These are phyloP conservation scores for Bombus polaris DNA, from an alignment of 1,140 invertebrate species.

Conservation along the genomic window DNA sequence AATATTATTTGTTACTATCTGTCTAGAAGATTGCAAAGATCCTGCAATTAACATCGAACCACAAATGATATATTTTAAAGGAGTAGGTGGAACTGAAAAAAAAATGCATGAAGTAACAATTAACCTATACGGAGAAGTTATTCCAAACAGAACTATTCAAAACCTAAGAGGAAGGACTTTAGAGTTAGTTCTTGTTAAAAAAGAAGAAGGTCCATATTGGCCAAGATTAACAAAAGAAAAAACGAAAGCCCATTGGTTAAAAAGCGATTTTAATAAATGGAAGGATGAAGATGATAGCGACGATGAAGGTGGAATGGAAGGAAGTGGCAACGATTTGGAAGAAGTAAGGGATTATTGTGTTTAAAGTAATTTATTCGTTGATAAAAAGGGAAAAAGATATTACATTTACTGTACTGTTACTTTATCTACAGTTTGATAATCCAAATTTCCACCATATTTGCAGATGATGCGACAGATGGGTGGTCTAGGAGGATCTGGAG, in stretches of 20 bases:
- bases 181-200: conserved; percentile 85
- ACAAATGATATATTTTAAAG: conserved; percentile 92
- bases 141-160: conserved; percentile 88
- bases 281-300: conserved; percentile 95
- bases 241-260: conserved; percentile 97
- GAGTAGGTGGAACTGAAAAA: conserved; percentile 92
- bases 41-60: conserved; percentile 92
- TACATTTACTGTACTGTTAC: not conserved
- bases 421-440: not conserved
- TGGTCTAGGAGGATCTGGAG: conserved; percentile 78
- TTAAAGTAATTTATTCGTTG: not conserved
- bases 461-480: conserved; percentile 86
- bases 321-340: conserved; percentile 83
- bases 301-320: conserved; percentile 82
- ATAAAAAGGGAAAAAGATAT: not conserved
- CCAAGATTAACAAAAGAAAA: conserved; percentile 93
- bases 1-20: conserved; percentile 92
- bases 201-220: conserved; percentile 93
- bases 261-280: conserved; percentile 98
- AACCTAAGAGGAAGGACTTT: conserved; percentile 84
- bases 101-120: conserved; percentile 93
- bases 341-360: conserved; percentile 80
- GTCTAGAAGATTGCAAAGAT: conserved; percentile 94
- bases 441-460: conserved; percentile 20
- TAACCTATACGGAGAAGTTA: conserved; percentile 91